These are phyloP conservation scores for Stegodyphus dumicola DNA, from an alignment of 1,140 invertebrate species.

Conservation along the genomic window DNA sequence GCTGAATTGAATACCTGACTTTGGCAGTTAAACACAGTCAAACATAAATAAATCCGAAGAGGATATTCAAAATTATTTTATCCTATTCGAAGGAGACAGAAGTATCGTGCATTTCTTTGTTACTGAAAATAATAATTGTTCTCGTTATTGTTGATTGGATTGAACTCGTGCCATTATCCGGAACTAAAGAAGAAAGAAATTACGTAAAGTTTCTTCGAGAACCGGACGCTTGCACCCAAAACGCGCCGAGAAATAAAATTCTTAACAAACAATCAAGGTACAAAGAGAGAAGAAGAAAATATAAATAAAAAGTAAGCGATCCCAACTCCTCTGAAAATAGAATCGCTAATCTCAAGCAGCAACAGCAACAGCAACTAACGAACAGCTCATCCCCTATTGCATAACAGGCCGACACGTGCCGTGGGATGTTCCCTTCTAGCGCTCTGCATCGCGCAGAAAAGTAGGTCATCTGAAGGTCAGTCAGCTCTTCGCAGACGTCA, in stretches of 20 bases:
- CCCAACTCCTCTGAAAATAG: constrained; percentile 18
- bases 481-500: constrained; percentile 20
- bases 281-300: neutral
- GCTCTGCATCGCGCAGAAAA: constrained; percentile 29
- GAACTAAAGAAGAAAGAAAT: no score
- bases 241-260: neutral
- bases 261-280: constrained; percentile 19
- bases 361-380: neutral
- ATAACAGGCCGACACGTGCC: constrained; percentile 42
- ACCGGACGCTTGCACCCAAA: neutral
- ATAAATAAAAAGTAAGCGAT: neutral
- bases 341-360: neutral
- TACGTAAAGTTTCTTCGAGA: no score
- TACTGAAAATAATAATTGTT: no score
- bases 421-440: constrained; percentile 32
- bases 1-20: no score
- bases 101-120: no score
- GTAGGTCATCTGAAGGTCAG: constrained; percentile 42
- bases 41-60: no score
- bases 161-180: no score
- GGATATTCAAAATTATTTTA: no score
- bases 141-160: no score
- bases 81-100: no score
- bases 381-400: constrained; percentile 34
- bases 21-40: no score